These are phyloP conservation scores for Zaprionus capensis DNA, from an alignment of 1,140 invertebrate species.

Conservation along the genomic window DNA sequence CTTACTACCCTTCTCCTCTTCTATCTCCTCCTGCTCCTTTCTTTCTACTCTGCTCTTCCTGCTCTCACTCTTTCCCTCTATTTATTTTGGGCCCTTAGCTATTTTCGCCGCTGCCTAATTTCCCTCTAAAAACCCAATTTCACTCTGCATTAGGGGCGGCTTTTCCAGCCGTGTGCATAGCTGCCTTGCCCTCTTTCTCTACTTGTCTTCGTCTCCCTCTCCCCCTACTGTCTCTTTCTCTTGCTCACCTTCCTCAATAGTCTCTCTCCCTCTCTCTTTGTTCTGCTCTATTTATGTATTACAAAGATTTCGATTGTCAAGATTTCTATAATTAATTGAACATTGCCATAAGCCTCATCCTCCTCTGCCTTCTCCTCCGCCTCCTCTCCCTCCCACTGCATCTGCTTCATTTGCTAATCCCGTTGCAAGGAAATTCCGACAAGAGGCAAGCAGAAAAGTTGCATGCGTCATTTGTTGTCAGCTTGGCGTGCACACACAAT, in stretches of 20 bases:
- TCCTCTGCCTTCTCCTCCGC: neutral
- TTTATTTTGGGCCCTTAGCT: neutral
- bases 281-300: constrained; percentile 26
- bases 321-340: constrained; percentile 60
- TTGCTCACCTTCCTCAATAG: neutral
- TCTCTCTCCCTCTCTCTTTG: neutral
- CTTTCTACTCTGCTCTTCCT: neutral
- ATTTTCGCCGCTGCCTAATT: constrained; percentile 7
- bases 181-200: neutral
- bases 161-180: neutral
- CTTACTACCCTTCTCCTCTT: no score
- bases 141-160: neutral
- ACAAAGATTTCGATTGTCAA: constrained; percentile 12
- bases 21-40: no score
- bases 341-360: constrained; percentile 5
- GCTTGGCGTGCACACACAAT: constrained; percentile 53
- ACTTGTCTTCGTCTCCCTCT: neutral
- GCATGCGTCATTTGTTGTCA: constrained; percentile 49
- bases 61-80: neutral
- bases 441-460: constrained; percentile 3
- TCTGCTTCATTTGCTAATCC: constrained; percentile 22
- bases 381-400: rapidly evolving
- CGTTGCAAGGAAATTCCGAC: constrained; percentile 22
- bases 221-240: neutral
- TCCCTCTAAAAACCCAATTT: neutral